Percentiles rank a stretch among this genome's conserved stretches.
Evolutionary conservation across 2,113 vertebrate genomes (phyloP).

Genomic region (Hippocampus guttulatus): DNA sequence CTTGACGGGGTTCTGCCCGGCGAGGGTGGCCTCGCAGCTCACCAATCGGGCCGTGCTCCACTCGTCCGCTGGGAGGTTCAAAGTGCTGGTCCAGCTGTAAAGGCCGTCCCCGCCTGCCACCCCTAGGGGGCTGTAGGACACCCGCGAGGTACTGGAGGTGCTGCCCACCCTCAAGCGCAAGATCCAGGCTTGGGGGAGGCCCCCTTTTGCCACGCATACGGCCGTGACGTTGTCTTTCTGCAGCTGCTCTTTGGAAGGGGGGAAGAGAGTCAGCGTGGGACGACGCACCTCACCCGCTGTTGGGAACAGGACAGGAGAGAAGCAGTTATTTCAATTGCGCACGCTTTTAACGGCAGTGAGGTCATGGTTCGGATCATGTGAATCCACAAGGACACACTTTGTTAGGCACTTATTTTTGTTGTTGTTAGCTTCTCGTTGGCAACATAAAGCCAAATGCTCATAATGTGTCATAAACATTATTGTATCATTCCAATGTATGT

Average conservation of each 20-base stretch:
- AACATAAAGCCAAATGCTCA: background rate
- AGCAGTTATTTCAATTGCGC: background rate
- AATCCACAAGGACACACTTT: background rate
- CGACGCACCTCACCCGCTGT: background rate
- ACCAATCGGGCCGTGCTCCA: background rate
- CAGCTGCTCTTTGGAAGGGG: constrained; percentile 6
- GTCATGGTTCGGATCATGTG: background rate
- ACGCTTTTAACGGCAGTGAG: background rate
- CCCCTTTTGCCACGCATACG: constrained; percentile 4
- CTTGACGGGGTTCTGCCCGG: background rate
- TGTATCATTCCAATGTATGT: background rate
- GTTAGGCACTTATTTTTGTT: background rate
- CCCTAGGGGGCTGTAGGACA: constrained; percentile 16
- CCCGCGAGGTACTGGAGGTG: background rate
- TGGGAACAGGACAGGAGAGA: background rate
- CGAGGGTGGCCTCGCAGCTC: background rate
- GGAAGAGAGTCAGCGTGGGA: constrained; percentile 6
- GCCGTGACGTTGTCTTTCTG: background rate
- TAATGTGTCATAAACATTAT: background rate
- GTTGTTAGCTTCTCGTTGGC: background rate
- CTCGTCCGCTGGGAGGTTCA: constrained; percentile 6
- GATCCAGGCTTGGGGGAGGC: constrained; percentile 2
- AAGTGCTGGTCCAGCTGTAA: constrained; percentile 26
- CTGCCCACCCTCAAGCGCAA: constrained; percentile 23
- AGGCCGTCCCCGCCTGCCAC: background rate